Conservation (phyloP, 2,113 vertebrate genomes). For the Columba livia region DNA sequence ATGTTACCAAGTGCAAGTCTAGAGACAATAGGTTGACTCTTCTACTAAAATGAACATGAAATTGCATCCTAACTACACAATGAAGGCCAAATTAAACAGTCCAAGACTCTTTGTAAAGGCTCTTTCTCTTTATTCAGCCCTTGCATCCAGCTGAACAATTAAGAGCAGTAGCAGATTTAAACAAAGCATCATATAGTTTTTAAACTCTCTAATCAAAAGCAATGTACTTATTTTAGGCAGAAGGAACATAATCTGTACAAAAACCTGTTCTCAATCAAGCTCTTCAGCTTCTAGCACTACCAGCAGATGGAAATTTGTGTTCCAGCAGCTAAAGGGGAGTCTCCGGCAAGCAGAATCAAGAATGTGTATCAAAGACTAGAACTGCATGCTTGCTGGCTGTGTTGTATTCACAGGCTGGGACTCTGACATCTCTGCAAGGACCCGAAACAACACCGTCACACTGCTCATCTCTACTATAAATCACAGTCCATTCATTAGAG, state of each 20-base stretch:
- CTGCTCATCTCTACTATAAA: not conserved
- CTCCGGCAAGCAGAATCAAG: slow-evolving; percentile 2
- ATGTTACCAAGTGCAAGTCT: not conserved
- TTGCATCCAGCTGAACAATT: not conserved
- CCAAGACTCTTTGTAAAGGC: not conserved
- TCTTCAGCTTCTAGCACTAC: slow-evolving; percentile 18
- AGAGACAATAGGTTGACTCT: slow-evolving; percentile 43
- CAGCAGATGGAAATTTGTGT: not conserved
- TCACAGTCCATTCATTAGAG: not conserved
- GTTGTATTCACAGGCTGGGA: not conserved
- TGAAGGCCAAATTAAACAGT: slow-evolving; percentile 24
- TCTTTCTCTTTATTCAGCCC: not conserved
- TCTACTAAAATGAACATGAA: slow-evolving; percentile 31
- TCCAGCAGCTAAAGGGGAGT: not conserved
- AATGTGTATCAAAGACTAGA: not conserved
- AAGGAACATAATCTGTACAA: not conserved
- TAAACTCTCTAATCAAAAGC: not conserved
- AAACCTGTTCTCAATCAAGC: not conserved
- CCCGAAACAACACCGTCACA: not conserved
- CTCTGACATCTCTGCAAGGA: not conserved
- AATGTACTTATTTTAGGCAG: not conserved
- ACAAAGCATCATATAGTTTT: not conserved
- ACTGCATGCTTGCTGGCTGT: not conserved
- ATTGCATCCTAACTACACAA: slow-evolving; percentile 26
- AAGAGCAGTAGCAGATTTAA: not conserved